Evolutionary conservation across 2,113 vertebrate species (phyloP), one percentile per base, ranked within the genome.

Genomic region (Pycnonotus jocosus): DNA sequence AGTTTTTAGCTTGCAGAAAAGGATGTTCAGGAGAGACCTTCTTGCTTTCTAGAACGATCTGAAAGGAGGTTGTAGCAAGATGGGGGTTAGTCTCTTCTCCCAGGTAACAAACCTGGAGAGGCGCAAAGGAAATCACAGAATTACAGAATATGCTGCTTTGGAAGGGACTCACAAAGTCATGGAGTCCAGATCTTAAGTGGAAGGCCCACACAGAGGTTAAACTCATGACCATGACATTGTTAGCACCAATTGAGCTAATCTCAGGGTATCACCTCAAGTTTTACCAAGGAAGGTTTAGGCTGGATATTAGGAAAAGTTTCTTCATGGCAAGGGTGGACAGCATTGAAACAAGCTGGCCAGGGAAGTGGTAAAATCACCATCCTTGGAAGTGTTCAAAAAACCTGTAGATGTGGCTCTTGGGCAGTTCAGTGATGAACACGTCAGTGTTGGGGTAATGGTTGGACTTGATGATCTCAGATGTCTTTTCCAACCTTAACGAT

Each of bases 91-190:
- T 58, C 15, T 58, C n/a, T 58, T 60, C 57, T 60, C 15, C 57
- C 23, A 11, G 5, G n/a, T 25, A 17, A 60, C 24, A 33, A 21
- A 4, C n/a, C n/a, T n/a, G 0, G 1, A 38, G 2, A 58, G 23
- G 33, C 2, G 1, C 37, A 45, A 37, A 66, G 13, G 27, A 81
- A 65, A 81, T 28, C 19, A n/a, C 19, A 85, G 12, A 56, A 20
- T 56, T 18, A 15, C 22, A 19, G 18, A 73, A 56, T 33, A 56
- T 48, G 74, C 12, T 65, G 23, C 1, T 0, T 25, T 66, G 51
- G 24, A 66, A 48, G 20, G 12, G 30, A 40, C 12, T 8, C 8
- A 56, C 4, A 20, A 24, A 42, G 31, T 31, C 24, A 48, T 21
- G 4, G 4, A 57, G 30, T n/a, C 18, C n/a, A 74, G 0, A 19